Evolutionary conservation across 1,140 invertebrate species (phyloP).

Genomic region (Caerostris extrusa): DNA sequence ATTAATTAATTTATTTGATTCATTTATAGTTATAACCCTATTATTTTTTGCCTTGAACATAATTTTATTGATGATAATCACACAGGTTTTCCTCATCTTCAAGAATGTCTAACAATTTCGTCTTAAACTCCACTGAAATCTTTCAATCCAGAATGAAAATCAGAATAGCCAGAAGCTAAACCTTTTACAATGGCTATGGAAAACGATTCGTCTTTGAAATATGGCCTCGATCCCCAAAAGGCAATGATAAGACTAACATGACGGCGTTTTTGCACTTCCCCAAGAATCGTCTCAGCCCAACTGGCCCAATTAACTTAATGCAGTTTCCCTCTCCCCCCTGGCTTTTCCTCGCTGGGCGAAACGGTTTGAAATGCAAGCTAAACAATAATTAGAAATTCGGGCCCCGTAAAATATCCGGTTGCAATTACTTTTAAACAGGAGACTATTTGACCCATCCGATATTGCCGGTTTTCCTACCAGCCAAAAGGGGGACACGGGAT

Average conservation of each 20-base stretch:
- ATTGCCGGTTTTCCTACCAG: neutral
- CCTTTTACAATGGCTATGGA: neutral
- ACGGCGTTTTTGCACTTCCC: constrained; percentile 11
- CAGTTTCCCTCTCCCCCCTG: constrained; percentile 6
- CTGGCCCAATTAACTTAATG: constrained; percentile 38
- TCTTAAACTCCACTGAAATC: neutral
- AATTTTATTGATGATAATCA: too few relatives aligned
- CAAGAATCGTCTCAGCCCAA: constrained; percentile 24
- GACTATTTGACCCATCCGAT: neutral
- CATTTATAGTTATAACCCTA: too few relatives aligned
- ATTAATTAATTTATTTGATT: too few relatives aligned
- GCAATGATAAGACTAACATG: neutral
- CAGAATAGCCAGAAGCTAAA: neutral
- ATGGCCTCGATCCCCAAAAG: neutral
- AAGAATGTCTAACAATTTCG: neutral
- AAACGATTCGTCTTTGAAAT: neutral
- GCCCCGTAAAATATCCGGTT: constrained; percentile 29
- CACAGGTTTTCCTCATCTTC: neutral
- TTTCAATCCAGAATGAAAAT: neutral
- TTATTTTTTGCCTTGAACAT: too few relatives aligned
- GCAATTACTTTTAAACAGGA: constrained; percentile 48
- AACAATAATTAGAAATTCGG: constrained; percentile 57
- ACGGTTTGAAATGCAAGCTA: constrained; percentile 48
- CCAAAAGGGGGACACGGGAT: neutral
- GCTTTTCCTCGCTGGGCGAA: neutral